Conservation (phyloP, 2,888 invertebrate species). For the Microctonus hyperodae region DNA sequence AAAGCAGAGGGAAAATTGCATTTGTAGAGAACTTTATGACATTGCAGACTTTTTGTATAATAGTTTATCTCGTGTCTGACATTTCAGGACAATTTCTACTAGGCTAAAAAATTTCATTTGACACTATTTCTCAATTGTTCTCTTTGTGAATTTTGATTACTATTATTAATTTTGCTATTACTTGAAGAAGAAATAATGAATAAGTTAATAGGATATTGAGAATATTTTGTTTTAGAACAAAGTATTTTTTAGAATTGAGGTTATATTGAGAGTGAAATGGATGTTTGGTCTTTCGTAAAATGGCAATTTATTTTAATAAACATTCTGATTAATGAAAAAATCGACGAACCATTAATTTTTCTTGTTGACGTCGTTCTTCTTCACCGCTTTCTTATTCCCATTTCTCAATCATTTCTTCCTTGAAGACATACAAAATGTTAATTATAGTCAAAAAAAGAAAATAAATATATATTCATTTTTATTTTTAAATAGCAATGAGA, state of each 20-base stretch:
- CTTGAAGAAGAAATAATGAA: neutral
- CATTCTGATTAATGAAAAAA: conserved; percentile 32
- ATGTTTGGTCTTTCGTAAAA: conserved; percentile 3
- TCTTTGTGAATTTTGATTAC: neutral
- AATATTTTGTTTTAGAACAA: neutral
- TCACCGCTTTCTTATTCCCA: neutral
- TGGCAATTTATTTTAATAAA: conserved; percentile 27
- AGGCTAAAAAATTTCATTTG: neutral
- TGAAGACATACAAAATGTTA: no score
- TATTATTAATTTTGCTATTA: neutral
- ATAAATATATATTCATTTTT: neutral
- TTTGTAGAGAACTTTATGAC: neutral
- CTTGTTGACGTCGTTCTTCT: conserved; percentile 15
- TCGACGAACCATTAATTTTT: conserved; percentile 38
- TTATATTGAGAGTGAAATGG: conserved; percentile 8
- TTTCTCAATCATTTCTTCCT: neutral
- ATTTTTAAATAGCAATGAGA: neutral
- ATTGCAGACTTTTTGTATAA: no score
- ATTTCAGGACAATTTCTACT: neutral
- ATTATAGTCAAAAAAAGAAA: neutral
- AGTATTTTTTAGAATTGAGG: conserved; percentile 4
- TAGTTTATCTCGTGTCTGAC: neutral
- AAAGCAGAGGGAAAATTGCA: no score
- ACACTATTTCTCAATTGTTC: neutral
- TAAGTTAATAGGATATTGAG: no score